phyloP scores from a whole-genome alignment of 2,797 vertebrate genomes.

The Clarias platycephalus region DNA sequence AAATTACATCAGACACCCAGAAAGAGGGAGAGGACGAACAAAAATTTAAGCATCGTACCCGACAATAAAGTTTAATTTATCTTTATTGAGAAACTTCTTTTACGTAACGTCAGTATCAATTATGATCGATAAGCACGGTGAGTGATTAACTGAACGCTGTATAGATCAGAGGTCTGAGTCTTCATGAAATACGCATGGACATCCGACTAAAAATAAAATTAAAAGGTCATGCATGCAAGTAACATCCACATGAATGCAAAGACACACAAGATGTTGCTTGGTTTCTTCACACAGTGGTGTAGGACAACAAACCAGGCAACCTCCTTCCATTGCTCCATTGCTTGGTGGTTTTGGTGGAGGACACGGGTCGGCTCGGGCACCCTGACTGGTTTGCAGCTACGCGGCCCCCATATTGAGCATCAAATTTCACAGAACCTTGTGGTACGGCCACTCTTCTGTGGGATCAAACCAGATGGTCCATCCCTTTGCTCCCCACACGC shows the following conservation, averaged over 20 bases:
- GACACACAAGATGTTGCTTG: too few relatives aligned
- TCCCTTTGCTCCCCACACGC: too few relatives aligned
- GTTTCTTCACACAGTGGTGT: too few relatives aligned
- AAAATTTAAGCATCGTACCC: not conserved
- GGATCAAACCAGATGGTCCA: too few relatives aligned
- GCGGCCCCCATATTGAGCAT: too few relatives aligned
- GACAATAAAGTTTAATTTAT: not conserved
- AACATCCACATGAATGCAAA: not conserved
- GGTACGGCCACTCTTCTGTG: too few relatives aligned
- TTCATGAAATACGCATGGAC: not conserved
- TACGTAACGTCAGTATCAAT: not conserved
- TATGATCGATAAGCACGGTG: not conserved
- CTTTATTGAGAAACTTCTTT: not conserved
- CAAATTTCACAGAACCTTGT: too few relatives aligned
- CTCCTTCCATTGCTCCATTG: too few relatives aligned
- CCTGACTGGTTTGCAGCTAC: too few relatives aligned
- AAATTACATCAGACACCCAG: not conserved
- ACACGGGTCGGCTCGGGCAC: too few relatives aligned
- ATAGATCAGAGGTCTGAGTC: not conserved
- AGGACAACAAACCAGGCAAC: too few relatives aligned
- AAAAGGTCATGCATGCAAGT: not conserved
- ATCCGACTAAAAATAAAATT: not conserved
- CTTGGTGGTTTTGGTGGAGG: too few relatives aligned
- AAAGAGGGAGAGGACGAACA: not conserved
- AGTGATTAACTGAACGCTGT: not conserved